Base-by-base conservation (phyloP, 1,140 invertebrate genomes). In the Achroia grisella region DNA sequence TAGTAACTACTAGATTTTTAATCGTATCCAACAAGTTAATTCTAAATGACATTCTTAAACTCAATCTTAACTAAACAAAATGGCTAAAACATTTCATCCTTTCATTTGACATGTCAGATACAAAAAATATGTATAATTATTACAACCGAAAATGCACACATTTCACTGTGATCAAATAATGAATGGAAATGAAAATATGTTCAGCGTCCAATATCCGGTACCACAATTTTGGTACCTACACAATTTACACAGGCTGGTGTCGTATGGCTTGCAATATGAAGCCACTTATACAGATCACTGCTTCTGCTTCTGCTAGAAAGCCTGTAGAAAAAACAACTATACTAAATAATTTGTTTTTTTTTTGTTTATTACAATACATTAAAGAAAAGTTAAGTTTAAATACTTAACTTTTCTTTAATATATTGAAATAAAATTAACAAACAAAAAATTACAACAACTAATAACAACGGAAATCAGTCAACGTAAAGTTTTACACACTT, bases 11-110 rank as follows among this genome's bases (percentile, higher is more conserved):
- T 72, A 77, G 72, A 75, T 73, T 68, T 79, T 83, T 78, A 73
- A 77, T 84, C 71, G 67, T 63, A 71, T 80, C 76, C 76, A 84
- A 82, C 78, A 79, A 75, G 62, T 80, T 75, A 79, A 70, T 75
- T 66, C 77, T 79, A 82, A 80, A 76, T 71, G 55, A 52, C 65
- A 62, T 70, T 63, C 67, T 75, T 75, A 69, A 71, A 76, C 58
- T 70, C 67, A 74, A 65, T 74, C 76, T 72, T 79, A 78, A 73
- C 62, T 79, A 73, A 69, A 71, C 63, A 71, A 78, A 75, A 82
- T 71, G 60, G 65, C 71, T 81, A 71, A 72, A 77, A 71, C 66
- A 68, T 62, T 75, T 68, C 48, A 71, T 64, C 51, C 53, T 62
- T 62, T 63, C 62, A 71, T 68, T 68, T 68, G 2, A 56, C 60